phyloP scores from a whole-genome alignment of 2,888 invertebrate species.

The Melinaea menophilus region DNA sequence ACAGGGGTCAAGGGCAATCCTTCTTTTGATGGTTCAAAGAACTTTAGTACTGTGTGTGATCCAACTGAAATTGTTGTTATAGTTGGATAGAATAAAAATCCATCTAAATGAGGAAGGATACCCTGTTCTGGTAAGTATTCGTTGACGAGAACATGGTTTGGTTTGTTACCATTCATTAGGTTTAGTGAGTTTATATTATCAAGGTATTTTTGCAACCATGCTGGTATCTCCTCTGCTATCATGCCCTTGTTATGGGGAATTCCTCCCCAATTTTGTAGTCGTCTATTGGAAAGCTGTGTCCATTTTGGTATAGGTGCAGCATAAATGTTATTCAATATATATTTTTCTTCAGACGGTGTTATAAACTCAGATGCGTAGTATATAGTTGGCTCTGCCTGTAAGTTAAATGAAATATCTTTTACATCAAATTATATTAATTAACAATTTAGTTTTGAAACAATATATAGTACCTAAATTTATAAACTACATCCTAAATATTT shows the following conservation, averaged over 20 bases:
- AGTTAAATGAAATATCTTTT: neutral
- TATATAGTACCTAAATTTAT: neutral
- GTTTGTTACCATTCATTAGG: slow-evolving; percentile 83
- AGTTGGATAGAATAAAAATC: slow-evolving; percentile 93
- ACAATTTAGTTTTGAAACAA: neutral
- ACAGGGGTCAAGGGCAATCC: slow-evolving; percentile 54
- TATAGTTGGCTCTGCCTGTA: slow-evolving; percentile 79
- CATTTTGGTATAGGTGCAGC: slow-evolving; percentile 95
- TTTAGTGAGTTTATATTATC: slow-evolving; percentile 82
- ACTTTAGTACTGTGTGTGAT: slow-evolving; percentile 93
- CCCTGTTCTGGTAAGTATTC: slow-evolving; percentile 96
- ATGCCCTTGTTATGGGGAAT: slow-evolving; percentile 88
- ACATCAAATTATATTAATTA: neutral
- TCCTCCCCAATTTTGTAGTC: slow-evolving; percentile 99
- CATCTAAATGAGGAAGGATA: slow-evolving; percentile 98
- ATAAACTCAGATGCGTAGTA: slow-evolving; percentile 94
- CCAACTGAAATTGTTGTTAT: slow-evolving; percentile 96
- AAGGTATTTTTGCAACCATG: slow-evolving; percentile 87
- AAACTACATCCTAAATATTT: neutral
- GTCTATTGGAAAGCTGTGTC: slow-evolving; percentile 93
- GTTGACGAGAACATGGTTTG: slow-evolving; percentile 97
- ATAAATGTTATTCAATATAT: slow-evolving; percentile 85
- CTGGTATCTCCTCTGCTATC: slow-evolving; percentile 92
- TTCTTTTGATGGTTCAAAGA: slow-evolving; percentile 78
- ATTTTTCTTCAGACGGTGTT: slow-evolving; percentile 82